phyloP scores from a whole-genome alignment of 1,140 invertebrate species.

The Pseudachorutes palmiensis region DNA sequence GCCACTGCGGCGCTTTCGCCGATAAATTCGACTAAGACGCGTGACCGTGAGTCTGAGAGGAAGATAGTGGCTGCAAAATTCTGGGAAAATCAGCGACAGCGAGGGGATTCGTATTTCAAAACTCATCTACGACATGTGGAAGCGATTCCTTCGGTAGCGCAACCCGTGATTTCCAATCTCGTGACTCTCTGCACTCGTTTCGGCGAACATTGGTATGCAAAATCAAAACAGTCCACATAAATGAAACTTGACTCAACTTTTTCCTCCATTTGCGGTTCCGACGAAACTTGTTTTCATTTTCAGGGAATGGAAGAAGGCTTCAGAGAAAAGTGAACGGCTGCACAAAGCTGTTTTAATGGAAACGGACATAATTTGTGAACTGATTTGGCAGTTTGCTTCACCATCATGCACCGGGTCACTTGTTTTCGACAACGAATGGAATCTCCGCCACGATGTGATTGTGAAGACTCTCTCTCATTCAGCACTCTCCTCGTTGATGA shows the following conservation, averaged over 20 bases:
- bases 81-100: not conserved
- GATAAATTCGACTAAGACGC: not conserved
- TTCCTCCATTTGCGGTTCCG: too few relatives aligned
- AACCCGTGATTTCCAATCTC: slow-evolving; percentile 1
- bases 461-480: not conserved
- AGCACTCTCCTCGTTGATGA: not conserved
- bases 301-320: slow-evolving; percentile 6
- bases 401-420: not conserved
- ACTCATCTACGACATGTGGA: not conserved
- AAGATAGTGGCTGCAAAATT: not conserved
- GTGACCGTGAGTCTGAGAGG: not conserved
- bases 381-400: not conserved
- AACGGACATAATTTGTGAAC: not conserved
- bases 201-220: not conserved
- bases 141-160: not conserved
- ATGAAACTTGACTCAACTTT: too few relatives aligned
- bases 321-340: not conserved
- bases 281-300: too few relatives aligned
- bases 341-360: not conserved
- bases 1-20: not conserved
- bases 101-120: not conserved
- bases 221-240: too few relatives aligned
- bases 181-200: not conserved
- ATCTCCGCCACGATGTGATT: not conserved
- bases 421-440: not conserved